phyloP scores from a whole-genome alignment of 2,888 invertebrate genomes.

The Acholoe squamosa region DNA sequence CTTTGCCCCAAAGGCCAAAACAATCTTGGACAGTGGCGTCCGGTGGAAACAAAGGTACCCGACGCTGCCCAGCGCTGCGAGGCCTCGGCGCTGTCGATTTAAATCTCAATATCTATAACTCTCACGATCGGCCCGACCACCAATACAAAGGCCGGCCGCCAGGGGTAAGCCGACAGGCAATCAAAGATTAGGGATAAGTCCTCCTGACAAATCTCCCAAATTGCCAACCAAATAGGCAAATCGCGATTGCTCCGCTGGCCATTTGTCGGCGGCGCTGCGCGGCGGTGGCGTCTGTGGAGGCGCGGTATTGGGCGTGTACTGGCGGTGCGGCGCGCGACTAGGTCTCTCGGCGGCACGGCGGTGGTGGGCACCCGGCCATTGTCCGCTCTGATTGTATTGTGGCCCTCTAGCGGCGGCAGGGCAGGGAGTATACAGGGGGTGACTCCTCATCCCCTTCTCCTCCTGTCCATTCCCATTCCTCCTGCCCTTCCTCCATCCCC shows the following conservation, averaged over 20 bases:
- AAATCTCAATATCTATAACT: constrained; percentile 61
- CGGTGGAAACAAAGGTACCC: not conserved
- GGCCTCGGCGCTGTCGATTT: constrained; percentile 29
- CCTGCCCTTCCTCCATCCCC: not conserved
- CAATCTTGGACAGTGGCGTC: not conserved
- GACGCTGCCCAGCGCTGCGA: not conserved
- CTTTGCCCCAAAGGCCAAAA: not conserved
- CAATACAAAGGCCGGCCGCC: constrained; percentile 32
- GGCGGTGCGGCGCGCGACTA: not conserved
- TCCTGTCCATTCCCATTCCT: too few relatives aligned
- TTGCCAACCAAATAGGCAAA: constrained; percentile 57
- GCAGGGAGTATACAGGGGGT: too few relatives aligned
- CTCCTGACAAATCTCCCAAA: constrained; percentile 51
- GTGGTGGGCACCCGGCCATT: not conserved
- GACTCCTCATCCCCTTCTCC: not conserved
- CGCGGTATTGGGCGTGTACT: not conserved
- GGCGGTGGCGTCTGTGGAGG: not conserved
- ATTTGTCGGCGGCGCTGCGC: not conserved
- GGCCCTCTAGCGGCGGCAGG: too few relatives aligned
- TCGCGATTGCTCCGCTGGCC: constrained; percentile 30
- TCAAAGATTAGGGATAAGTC: constrained; percentile 47
- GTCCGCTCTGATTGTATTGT: constrained; percentile 51
- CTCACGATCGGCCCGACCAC: not conserved
- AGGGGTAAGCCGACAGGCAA: constrained; percentile 48
- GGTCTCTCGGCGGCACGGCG: not conserved